Evolutionary conservation across 2,888 invertebrate species (phyloP).

Genomic region (Dascillus cervinus): DNA sequence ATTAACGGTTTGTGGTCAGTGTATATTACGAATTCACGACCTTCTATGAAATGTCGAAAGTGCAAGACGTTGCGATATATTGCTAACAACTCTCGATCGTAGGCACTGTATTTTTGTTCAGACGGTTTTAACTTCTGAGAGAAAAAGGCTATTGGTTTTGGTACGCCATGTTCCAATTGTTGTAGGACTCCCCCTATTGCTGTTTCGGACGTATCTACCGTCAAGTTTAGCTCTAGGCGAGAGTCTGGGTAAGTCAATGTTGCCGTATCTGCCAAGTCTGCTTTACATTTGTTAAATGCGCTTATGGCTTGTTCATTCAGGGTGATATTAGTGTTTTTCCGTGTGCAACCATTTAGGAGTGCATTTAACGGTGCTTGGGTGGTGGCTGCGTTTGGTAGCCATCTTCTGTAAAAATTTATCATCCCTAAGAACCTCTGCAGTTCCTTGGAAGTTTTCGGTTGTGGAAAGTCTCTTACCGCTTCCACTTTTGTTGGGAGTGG

Average conservation of each 20-base stretch:
- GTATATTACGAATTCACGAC: constrained; percentile 4
- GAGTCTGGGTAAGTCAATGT: constrained; percentile 1
- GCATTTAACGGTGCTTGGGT: constrained; percentile 1
- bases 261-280: constrained; percentile 1
- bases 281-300: constrained; percentile 3
- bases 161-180: background rate
- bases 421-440: constrained; percentile 1
- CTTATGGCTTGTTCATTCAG: background rate
- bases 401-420: constrained; percentile 7
- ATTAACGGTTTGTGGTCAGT: constrained; percentile 7
- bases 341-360: background rate
- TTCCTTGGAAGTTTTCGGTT: constrained; percentile 2
- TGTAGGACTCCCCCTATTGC: constrained; percentile 5
- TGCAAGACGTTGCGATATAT: constrained; percentile 2
- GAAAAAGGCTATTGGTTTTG: constrained; percentile 3
- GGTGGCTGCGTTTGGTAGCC: constrained; percentile 1
- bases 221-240: background rate
- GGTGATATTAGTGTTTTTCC: background rate
- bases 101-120: constrained; percentile 4
- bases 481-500: background rate
- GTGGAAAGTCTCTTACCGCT: background rate
- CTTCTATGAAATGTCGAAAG: constrained; percentile 5
- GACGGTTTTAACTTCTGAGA: constrained; percentile 2
- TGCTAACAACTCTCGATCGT: constrained; percentile 5
- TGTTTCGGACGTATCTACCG: constrained; percentile 3